A percentile compares a stretch with the other conserved stretches of the same genome.
Evolutionary conservation across 2,888 invertebrate species (phyloP).

Genomic region (Agriopis aurantiaria): DNA sequence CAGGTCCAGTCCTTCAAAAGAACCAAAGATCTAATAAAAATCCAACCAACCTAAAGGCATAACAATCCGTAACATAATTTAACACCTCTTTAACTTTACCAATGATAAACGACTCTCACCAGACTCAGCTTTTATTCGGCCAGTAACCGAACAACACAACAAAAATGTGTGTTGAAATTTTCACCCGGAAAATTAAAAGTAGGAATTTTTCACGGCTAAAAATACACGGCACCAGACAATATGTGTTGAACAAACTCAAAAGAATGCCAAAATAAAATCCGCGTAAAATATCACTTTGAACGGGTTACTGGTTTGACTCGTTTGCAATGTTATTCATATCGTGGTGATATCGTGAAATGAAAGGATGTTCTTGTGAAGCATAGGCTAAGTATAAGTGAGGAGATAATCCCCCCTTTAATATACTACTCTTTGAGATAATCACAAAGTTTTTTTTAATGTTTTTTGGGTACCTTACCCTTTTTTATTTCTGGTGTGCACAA

Average conservation of each 20-base stretch:
- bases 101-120: conserved; percentile 24
- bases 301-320: conserved; percentile 21
- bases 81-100: conserved; percentile 29
- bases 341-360: not conserved
- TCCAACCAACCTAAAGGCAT: not conserved
- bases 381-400: not conserved
- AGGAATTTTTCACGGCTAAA: conserved; percentile 36
- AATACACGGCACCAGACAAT: conserved; percentile 27
- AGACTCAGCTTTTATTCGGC: conserved; percentile 20
- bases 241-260: conserved; percentile 19
- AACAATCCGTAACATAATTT: conserved; percentile 20
- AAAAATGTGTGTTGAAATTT: conserved; percentile 31
- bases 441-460: not conserved
- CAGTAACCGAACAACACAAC: conserved; percentile 28
- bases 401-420: too few relatives aligned
- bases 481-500: too few relatives aligned
- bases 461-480: too few relatives aligned
- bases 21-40: conserved; percentile 9
- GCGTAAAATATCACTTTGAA: conserved; percentile 14
- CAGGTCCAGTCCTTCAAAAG: not conserved
- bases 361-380: conserved; percentile 5
- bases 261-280: conserved; percentile 26
- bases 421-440: too few relatives aligned
- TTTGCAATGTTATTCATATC: conserved; percentile 6
- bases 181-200: conserved; percentile 41